Percentiles rank a stretch among this genome's conserved stretches.
These are phyloP conservation scores for Nettapus auritus DNA, from an alignment of 2,113 vertebrate genomes.

Conservation along the genomic window DNA sequence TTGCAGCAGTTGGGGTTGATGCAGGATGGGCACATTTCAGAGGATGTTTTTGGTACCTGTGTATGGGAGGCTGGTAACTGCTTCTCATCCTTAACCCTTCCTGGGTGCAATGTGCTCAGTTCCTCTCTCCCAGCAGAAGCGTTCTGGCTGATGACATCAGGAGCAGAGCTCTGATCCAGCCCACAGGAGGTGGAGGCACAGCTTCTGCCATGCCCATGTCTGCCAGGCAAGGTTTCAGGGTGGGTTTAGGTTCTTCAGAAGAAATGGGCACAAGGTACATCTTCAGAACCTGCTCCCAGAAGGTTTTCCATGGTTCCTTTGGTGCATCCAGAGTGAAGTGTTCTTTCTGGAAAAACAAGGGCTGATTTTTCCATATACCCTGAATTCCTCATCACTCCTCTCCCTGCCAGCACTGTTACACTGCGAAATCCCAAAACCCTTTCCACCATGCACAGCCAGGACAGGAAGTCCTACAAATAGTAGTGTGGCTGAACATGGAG, in stretches of 20 bases:
- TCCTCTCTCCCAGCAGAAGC: background rate
- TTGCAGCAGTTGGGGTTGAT: background rate
- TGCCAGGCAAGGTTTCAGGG: background rate
- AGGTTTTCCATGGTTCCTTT: background rate
- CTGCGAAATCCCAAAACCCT: background rate
- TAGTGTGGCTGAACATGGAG: background rate
- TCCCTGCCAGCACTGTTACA: background rate
- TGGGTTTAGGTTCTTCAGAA: background rate
- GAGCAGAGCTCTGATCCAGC: background rate
- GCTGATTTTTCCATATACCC: background rate
- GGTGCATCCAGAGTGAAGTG: background rate
- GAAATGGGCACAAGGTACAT: background rate
- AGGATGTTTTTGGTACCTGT: background rate
- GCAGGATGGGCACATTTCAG: background rate
- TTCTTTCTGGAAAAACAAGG: background rate
- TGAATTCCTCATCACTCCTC: background rate
- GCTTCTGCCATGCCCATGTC: background rate
- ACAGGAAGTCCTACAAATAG: background rate
- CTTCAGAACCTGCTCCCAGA: background rate
- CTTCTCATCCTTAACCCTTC: background rate
- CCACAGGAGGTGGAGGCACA: background rate
- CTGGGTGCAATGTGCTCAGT: background rate
- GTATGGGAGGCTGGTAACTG: background rate
- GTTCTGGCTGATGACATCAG: background rate
- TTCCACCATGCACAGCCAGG: background rate